Percentiles rank a stretch among this genome's conserved stretches.
These are phyloP conservation scores for Dipodomys ordii DNA, from an alignment of 2,113 vertebrate genomes.

Conservation along the genomic window DNA sequence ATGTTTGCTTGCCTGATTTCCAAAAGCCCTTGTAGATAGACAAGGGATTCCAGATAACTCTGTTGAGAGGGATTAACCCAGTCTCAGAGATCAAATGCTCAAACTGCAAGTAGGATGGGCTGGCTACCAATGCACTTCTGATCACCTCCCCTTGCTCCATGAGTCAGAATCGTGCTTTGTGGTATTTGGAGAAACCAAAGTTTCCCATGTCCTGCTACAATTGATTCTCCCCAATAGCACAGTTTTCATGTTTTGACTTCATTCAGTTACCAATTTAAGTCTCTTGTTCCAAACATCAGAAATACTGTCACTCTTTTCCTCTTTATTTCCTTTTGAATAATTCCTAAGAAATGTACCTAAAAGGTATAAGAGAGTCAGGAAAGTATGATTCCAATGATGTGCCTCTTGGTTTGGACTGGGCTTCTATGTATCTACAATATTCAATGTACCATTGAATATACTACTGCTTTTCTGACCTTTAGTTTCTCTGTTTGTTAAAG, in stretches of 20 bases:
- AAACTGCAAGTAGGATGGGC: neutral
- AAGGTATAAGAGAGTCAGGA: neutral
- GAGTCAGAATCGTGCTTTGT: neutral
- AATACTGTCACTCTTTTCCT: neutral
- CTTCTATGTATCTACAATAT: neutral
- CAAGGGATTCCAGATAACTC: neutral
- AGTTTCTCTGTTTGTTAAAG: neutral
- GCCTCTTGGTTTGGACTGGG: neutral
- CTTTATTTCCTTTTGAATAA: neutral
- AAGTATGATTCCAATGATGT: neutral
- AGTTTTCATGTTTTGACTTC: neutral
- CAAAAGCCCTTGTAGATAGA: neutral
- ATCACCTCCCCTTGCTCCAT: accelerated
- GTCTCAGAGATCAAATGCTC: neutral
- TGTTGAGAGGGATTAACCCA: neutral
- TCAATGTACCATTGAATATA: neutral
- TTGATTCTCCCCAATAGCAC: neutral
- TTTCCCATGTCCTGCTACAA: neutral
- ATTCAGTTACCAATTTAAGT: neutral
- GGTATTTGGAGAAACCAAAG: neutral
- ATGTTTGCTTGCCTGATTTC: neutral
- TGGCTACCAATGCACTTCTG: neutral
- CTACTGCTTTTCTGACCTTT: neutral
- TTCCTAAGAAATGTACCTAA: neutral
- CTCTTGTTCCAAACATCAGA: neutral